Percentiles rank a stretch among this genome's conserved stretches.
phyloP scores from a whole-genome alignment of 2,797 vertebrate species.

The Benthosema pterotum region DNA sequence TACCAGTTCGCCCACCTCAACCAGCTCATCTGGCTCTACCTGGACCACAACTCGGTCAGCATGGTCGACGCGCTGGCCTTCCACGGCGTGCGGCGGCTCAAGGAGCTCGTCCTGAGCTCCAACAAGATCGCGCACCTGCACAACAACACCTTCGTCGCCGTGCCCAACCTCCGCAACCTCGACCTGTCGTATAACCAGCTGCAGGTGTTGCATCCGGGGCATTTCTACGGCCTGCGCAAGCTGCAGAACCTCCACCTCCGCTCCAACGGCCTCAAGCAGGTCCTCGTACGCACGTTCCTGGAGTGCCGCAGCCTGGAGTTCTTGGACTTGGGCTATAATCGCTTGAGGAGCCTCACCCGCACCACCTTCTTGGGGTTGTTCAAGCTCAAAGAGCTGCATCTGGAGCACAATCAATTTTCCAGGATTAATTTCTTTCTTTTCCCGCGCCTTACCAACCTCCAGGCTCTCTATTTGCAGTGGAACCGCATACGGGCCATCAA shows the following conservation, averaged over 20 bases:
- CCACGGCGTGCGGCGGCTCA: conserved; percentile 92
- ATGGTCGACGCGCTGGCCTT: conserved; percentile 89
- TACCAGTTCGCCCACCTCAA: conserved; percentile 95
- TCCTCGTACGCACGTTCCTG: conserved; percentile 90
- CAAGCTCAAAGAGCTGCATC: conserved; percentile 91
- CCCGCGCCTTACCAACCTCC: conserved; percentile 93
- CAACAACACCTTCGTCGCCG: conserved; percentile 90
- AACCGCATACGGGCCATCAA: conserved; percentile 92
- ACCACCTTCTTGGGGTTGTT: conserved; percentile 93
- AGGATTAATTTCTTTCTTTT: conserved; percentile 96
- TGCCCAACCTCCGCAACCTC: conserved; percentile 94
- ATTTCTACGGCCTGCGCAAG: conserved; percentile 94
- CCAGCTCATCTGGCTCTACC: conserved; percentile 96
- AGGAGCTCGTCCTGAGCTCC: conserved; percentile 96
- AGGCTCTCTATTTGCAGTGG: conserved; percentile 94
- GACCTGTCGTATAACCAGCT: conserved; percentile 96
- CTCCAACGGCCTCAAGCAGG: conserved; percentile 90
- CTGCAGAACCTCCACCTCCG: conserved; percentile 92
- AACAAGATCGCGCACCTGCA: conserved; percentile 91
- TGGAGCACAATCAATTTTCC: conserved; percentile 98
- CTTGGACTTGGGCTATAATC: conserved; percentile 95
- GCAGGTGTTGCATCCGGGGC: conserved; percentile 87
- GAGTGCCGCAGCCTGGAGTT: conserved; percentile 96
- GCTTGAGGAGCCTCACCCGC: conserved; percentile 89
- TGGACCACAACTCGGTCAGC: conserved; percentile 93